phyloP scores from a whole-genome alignment of 2,113 vertebrate genomes.

The Tetrax tetrax region DNA sequence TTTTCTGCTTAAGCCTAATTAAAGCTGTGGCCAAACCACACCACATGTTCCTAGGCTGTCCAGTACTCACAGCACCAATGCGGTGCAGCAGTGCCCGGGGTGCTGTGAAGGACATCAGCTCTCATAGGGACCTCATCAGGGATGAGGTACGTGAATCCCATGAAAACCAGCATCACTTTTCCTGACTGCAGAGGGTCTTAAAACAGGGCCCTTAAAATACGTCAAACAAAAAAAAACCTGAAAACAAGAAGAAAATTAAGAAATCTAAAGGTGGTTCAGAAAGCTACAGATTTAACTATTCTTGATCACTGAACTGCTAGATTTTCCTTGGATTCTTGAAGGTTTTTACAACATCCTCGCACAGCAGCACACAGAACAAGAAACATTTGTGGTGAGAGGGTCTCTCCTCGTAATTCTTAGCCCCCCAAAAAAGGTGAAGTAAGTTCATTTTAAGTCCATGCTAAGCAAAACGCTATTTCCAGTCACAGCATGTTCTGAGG shows the following conservation, averaged over 20 bases:
- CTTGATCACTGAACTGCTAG: not conserved
- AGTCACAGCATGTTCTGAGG: not conserved
- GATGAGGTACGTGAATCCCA: not conserved
- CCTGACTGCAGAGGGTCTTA: not conserved
- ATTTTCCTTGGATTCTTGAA: not conserved
- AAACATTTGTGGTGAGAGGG: not conserved
- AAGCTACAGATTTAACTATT: not conserved
- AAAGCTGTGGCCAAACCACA: not conserved
- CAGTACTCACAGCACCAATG: fast-evolving
- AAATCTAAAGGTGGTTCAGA: not conserved
- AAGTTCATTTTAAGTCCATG: not conserved
- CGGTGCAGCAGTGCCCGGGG: not conserved
- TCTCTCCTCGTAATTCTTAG: not conserved
- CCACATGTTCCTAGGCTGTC: fast-evolving
- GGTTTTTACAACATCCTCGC: not conserved
- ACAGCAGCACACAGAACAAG: not conserved
- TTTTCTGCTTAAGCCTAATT: not conserved
- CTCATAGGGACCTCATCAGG: not conserved
- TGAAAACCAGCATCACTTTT: fast-evolving
- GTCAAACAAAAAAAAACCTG: fast-evolving
- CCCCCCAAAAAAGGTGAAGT: not conserved
- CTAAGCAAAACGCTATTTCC: not conserved
- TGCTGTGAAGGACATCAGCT: not conserved
- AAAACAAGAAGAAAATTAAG: not conserved
- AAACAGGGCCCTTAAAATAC: not conserved